Evolutionary conservation across 2,113 vertebrate genomes (phyloP).

Genomic region (Chamaetylas fuelleborni): DNA sequence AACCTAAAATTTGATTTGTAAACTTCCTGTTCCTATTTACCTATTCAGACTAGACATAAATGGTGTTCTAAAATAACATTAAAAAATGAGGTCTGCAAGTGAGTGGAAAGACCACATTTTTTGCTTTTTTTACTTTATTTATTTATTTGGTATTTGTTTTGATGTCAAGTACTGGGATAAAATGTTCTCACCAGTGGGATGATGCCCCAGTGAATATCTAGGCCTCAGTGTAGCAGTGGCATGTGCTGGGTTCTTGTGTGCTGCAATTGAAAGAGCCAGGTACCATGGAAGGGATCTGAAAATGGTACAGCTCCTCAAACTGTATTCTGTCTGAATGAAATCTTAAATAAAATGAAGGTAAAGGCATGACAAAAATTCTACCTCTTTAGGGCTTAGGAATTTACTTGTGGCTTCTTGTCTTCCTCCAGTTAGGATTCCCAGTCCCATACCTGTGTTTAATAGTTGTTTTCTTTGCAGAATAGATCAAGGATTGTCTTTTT

Average conservation of each 20-base stretch:
- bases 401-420: not conserved
- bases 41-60: not conserved
- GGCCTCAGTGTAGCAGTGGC: not conserved
- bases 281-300: not conserved
- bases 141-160: not conserved
- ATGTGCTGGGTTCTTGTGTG: not conserved
- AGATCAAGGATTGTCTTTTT: not conserved
- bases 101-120: not conserved
- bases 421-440: not conserved
- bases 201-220: not conserved
- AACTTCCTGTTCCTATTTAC: not conserved
- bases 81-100: not conserved
- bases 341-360: not conserved
- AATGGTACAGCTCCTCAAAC: not conserved
- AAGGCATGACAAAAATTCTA: not conserved
- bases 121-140: not conserved
- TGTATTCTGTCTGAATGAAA: not conserved
- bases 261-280: not conserved
- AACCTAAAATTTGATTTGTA: not conserved
- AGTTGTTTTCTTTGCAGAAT: not conserved
- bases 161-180: not conserved
- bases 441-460: not conserved
- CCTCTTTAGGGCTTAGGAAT: not conserved
- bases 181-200: not conserved
- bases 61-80: not conserved